phyloP scores from a whole-genome alignment of 2,113 vertebrate genomes.

The Phoxinus phoxinus region DNA sequence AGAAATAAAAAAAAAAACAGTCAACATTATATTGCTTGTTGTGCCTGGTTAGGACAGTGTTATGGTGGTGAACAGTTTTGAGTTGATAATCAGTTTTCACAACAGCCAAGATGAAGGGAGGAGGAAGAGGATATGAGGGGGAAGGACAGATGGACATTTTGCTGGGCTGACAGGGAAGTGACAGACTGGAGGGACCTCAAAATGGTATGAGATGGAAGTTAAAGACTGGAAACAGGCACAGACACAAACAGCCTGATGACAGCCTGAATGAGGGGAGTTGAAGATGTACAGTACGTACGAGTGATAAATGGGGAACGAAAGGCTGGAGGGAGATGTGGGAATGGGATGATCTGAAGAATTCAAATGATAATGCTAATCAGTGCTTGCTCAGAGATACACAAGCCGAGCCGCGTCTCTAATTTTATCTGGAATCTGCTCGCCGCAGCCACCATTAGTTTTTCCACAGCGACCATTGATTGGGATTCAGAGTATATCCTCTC shows the following conservation, averaged over 20 bases:
- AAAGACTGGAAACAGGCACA: conserved; percentile 8
- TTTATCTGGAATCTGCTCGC: conserved; percentile 56
- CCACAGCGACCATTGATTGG: conserved; percentile 72
- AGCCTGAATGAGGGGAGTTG: conserved; percentile 20
- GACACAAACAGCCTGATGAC: conserved; percentile 30
- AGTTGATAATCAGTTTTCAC: conserved; percentile 5
- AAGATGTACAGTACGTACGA: conserved; percentile 1
- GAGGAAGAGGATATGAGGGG: neutral
- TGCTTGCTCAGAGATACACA: conserved; percentile 46
- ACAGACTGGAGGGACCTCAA: conserved; percentile 35
- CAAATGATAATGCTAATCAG: conserved; percentile 38
- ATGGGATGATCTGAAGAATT: neutral
- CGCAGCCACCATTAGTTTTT: conserved; percentile 75
- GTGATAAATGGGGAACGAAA: conserved; percentile 32
- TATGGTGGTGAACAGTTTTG: conserved; percentile 1
- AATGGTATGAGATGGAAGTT: conserved; percentile 28
- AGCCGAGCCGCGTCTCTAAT: conserved; percentile 60
- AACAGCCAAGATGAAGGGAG: neutral
- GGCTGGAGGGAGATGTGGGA: conserved; percentile 13
- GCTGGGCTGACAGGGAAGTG: conserved; percentile 28
- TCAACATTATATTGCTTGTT: neutral
- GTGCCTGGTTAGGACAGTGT: neutral
- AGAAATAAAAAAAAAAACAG: neutral
- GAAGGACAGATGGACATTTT: conserved; percentile 42
- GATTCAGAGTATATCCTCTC: conserved; percentile 46